Conservation (phyloP, 2,797 vertebrate species). For the Linurgus olivaceus region DNA sequence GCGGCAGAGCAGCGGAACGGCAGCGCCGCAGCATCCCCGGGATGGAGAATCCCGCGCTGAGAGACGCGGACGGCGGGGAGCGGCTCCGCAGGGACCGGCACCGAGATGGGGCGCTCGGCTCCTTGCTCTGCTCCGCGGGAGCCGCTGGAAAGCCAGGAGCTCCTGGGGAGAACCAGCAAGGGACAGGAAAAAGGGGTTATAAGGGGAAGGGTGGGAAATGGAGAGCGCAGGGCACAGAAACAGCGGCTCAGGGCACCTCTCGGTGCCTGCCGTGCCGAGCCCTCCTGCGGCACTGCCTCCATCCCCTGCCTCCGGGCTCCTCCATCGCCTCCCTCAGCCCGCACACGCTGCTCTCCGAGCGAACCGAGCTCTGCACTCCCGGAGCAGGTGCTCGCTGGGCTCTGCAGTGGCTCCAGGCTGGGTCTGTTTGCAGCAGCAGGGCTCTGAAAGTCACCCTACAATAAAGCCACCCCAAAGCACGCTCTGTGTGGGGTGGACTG, state of each 20-base stretch:
- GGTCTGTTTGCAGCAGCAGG: background rate
- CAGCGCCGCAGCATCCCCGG: background rate
- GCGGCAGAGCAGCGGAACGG: background rate
- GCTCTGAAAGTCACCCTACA: background rate
- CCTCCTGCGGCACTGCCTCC: background rate
- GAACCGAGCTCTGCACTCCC: fast-evolving
- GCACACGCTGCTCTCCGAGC: fast-evolving
- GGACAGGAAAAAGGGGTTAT: fast-evolving
- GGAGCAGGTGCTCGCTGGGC: fast-evolving
- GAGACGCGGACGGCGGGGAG: fast-evolving
- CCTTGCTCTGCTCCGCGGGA: background rate
- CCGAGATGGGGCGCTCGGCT: fast-evolving
- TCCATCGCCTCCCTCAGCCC: background rate
- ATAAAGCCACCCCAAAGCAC: fast-evolving
- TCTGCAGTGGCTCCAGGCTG: background rate
- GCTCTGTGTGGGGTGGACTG: fast-evolving
- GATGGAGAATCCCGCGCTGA: fast-evolving
- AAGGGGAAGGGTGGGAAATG: background rate
- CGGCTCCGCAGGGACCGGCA: fast-evolving
- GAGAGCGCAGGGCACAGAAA: background rate
- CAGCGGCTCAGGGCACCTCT: fast-evolving
- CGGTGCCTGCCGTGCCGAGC: fast-evolving
- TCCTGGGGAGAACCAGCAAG: background rate
- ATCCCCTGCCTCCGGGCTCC: fast-evolving
- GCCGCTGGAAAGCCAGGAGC: background rate